Evolutionary conservation across 2,797 vertebrate genomes (phyloP).

Genomic region (Loris lydekkerianus): DNA sequence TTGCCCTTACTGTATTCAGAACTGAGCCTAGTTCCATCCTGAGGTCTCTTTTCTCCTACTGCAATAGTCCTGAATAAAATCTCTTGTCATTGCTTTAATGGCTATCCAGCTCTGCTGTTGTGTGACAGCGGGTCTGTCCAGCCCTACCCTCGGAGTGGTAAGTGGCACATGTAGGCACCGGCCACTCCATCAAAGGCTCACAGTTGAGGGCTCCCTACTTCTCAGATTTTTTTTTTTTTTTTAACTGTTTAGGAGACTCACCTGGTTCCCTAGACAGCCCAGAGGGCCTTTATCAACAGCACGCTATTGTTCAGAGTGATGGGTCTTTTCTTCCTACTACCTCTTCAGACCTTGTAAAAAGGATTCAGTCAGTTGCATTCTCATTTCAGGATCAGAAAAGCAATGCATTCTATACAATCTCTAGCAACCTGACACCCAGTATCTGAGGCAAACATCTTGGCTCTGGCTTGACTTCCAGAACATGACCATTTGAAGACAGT

Average conservation of each 20-base stretch:
- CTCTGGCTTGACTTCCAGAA: conserved; percentile 10
- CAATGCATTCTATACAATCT: neutral
- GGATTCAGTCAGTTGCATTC: neutral
- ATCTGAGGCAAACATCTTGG: neutral
- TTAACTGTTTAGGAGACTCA: conserved; percentile 44
- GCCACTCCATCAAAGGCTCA: neutral
- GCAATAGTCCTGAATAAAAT: neutral
- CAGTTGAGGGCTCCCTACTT: neutral
- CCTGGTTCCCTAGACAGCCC: neutral
- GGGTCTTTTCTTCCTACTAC: conserved; percentile 33
- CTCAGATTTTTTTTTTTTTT: neutral
- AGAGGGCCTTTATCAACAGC: neutral
- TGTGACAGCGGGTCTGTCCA: neutral
- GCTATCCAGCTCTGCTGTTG: neutral
- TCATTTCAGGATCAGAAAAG: conserved; percentile 29
- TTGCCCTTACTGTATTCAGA: neutral
- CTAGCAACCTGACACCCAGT: neutral
- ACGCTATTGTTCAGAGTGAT: neutral
- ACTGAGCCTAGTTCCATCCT: neutral
- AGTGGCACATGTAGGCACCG: neutral
- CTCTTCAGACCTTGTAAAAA: neutral
- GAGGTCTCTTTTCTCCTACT: neutral
- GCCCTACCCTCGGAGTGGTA: neutral
- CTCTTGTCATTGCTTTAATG: neutral
- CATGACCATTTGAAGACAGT: neutral